phyloP scores from a whole-genome alignment of 1,140 invertebrate genomes.

The Bombyx mandarina region DNA sequence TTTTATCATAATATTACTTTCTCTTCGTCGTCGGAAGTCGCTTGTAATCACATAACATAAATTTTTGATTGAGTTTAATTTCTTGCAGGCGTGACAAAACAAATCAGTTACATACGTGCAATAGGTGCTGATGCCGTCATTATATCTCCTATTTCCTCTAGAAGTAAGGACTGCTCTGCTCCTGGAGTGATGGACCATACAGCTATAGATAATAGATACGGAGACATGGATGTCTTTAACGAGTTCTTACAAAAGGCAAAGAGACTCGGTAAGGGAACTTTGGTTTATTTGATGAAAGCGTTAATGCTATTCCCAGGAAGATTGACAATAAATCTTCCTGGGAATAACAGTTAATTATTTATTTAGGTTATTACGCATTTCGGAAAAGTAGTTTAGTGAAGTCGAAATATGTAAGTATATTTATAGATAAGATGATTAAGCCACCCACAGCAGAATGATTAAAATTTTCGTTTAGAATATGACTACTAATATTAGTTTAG shows the following conservation, averaged over 20 bases:
- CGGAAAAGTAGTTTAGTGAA: not conserved
- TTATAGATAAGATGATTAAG: too few relatives aligned
- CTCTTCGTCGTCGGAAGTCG: too few relatives aligned
- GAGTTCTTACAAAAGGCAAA: constrained; percentile 73
- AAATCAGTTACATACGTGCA: constrained; percentile 51
- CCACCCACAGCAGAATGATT: too few relatives aligned
- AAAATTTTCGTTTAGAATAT: too few relatives aligned
- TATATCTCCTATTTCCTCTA: constrained; percentile 76
- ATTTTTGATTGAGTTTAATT: not conserved
- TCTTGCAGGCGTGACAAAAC: constrained; percentile 41
- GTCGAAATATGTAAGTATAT: too few relatives aligned
- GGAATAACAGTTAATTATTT: not conserved
- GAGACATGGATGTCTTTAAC: constrained; percentile 78
- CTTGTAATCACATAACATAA: not conserved
- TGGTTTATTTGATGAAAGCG: not conserved
- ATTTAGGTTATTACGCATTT: not conserved
- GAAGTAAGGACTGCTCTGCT: constrained; percentile 74
- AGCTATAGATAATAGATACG: constrained; percentile 77
- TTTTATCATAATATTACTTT: too few relatives aligned
- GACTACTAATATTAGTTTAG: too few relatives aligned
- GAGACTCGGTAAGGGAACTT: constrained; percentile 52
- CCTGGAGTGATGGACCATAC: constrained; percentile 80
- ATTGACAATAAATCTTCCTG: not conserved
- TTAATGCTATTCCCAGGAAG: too few relatives aligned
- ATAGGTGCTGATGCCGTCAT: constrained; percentile 71